Evolutionary conservation across 2,888 invertebrate species (phyloP).

Genomic region (Lasioglossum oenotherae): DNA sequence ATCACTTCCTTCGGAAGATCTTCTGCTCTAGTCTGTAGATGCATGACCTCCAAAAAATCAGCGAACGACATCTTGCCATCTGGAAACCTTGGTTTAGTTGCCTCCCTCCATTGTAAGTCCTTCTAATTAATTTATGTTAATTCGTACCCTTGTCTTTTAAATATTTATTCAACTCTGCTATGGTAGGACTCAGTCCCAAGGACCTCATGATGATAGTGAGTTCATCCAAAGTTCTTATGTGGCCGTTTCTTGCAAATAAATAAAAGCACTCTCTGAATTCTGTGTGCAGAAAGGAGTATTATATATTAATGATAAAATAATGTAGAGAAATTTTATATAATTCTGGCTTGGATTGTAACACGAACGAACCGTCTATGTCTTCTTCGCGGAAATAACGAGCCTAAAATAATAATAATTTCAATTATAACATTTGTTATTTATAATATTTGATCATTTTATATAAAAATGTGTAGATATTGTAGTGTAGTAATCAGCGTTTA

Average conservation of each 20-base stretch:
- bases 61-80: slow-evolving; percentile 97
- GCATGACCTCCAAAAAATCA: slow-evolving; percentile 97
- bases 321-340: neutral
- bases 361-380: slow-evolving; percentile 93
- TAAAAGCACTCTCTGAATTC: slow-evolving; percentile 99
- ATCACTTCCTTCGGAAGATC: slow-evolving; percentile 93
- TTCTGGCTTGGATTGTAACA: neutral
- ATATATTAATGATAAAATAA: neutral
- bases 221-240: slow-evolving; percentile 95
- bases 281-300: slow-evolving; percentile 85
- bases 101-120: neutral
- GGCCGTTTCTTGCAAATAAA: slow-evolving; percentile 95
- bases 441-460: neutral
- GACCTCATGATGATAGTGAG: slow-evolving; percentile 97
- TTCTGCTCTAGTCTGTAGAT: slow-evolving; percentile 94
- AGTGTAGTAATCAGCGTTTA: neutral
- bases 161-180: slow-evolving; percentile 94
- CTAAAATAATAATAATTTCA: slow-evolving; percentile 85
- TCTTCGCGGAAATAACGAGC: slow-evolving; percentile 97
- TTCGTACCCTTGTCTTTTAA: slow-evolving; percentile 88
- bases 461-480: neutral
- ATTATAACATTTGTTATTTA: neutral
- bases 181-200: slow-evolving; percentile 96
- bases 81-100: slow-evolving; percentile 75
- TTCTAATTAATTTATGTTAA: neutral